Conservation (phyloP, 2,113 vertebrate genomes). For the Mus spicilegus region DNA sequence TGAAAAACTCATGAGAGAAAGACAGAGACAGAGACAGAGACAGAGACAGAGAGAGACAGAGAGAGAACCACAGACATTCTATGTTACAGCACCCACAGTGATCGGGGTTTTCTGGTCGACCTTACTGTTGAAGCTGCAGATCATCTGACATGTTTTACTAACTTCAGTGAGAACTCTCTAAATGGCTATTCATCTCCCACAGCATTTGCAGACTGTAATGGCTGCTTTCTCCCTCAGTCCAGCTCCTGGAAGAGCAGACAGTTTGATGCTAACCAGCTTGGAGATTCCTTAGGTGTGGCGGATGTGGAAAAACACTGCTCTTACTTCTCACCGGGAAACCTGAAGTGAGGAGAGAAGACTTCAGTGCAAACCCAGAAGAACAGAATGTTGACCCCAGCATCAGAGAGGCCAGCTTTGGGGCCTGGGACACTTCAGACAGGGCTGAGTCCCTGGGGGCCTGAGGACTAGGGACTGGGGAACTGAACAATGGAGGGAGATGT, state of each 20-base stretch:
- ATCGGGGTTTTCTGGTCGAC: not conserved
- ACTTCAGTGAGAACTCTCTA: not conserved
- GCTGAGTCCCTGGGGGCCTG: too few species aligned
- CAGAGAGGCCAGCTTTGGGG: not conserved
- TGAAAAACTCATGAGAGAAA: not conserved
- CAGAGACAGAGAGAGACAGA: not conserved
- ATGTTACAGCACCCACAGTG: too few species aligned
- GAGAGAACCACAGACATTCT: too few species aligned
- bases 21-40: not conserved
- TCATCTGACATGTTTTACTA: not conserved
- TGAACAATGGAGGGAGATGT: not conserved
- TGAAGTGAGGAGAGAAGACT: not conserved
- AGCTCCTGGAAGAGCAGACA: not conserved
- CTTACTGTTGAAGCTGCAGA: not conserved
- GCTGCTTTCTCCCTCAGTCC: not conserved
- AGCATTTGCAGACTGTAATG: not conserved
- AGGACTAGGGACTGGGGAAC: not conserved
- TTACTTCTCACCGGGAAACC: not conserved
- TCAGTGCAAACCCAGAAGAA: not conserved
- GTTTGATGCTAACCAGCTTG: not conserved
- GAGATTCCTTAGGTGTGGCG: too few species aligned
- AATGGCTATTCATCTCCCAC: not conserved
- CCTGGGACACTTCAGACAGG: too few species aligned
- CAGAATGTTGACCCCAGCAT: not conserved
- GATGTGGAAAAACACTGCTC: not conserved